phyloP scores from a whole-genome alignment of 2,888 invertebrate genomes.

The Euzophera pinguis region DNA sequence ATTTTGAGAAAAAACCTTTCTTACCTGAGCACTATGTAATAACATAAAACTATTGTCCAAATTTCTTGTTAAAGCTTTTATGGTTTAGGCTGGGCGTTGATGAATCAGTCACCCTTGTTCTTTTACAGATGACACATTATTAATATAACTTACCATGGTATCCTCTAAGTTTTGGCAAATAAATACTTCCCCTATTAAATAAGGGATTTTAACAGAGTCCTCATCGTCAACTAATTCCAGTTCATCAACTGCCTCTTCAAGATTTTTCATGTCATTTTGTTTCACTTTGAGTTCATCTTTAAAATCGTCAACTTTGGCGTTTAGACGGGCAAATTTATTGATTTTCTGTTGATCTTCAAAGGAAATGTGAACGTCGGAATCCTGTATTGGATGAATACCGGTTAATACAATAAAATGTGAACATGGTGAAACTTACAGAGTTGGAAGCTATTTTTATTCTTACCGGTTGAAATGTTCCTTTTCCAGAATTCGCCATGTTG shows the following conservation, averaged over 20 bases:
- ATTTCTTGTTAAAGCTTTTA: too few relatives aligned
- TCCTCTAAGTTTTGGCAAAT: constrained; percentile 87
- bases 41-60: too few relatives aligned
- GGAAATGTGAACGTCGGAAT: constrained; percentile 95
- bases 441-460: constrained; percentile 25
- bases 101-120: too few relatives aligned
- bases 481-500: constrained; percentile 70
- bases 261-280: constrained; percentile 94
- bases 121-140: not conserved
- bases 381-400: constrained; percentile 63
- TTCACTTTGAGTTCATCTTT: constrained; percentile 92
- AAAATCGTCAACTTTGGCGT: constrained; percentile 94
- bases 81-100: too few relatives aligned
- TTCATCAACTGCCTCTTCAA: constrained; percentile 96
- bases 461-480: constrained; percentile 87
- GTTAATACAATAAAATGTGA: constrained; percentile 5
- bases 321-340: constrained; percentile 96
- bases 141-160: constrained; percentile 81
- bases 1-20: too few relatives aligned
- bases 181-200: constrained; percentile 94
- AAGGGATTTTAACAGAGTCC: constrained; percentile 83
- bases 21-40: too few relatives aligned
- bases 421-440: not conserved
- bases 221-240: constrained; percentile 88
- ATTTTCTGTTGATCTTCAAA: constrained; percentile 98